These are phyloP conservation scores for Ciconia nigra DNA, from an alignment of 2,797 vertebrate species.

Conservation along the genomic window DNA sequence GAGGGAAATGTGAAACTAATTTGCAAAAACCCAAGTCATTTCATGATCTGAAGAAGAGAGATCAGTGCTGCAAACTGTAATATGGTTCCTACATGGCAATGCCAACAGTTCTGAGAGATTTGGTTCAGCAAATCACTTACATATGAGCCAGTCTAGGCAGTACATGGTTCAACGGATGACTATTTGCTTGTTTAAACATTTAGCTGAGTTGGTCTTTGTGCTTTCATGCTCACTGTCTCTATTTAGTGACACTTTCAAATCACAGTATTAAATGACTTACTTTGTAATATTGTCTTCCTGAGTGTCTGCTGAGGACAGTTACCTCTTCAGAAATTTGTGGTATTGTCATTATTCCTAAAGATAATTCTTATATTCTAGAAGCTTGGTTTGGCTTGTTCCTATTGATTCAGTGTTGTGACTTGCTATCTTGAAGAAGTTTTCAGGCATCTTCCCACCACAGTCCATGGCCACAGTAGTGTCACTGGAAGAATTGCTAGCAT, in stretches of 20 bases:
- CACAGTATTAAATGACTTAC: background rate
- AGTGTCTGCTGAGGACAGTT: background rate
- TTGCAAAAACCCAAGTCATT: background rate
- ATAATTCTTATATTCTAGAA: background rate
- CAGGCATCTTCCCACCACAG: background rate
- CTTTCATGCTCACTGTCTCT: background rate
- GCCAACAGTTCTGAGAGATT: background rate
- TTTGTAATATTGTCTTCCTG: background rate
- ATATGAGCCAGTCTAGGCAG: background rate
- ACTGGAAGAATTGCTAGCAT: background rate
- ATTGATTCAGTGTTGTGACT: background rate
- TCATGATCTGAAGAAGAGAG: background rate
- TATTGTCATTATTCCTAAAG: background rate
- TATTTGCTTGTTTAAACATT: background rate
- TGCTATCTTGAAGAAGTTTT: background rate
- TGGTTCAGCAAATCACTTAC: background rate
- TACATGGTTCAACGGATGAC: background rate
- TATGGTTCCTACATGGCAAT: background rate
- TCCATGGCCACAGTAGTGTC: background rate
- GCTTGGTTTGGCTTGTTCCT: background rate
- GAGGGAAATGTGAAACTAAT: background rate
- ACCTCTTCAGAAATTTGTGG: background rate
- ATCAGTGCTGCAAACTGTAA: background rate
- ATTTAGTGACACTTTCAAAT: background rate
- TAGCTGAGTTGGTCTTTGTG: background rate